A percentile compares a stretch with the other conserved stretches of the same genome.
These are phyloP conservation scores for Pyralis farinalis DNA, from an alignment of 2,888 invertebrate species.

Conservation along the genomic window DNA sequence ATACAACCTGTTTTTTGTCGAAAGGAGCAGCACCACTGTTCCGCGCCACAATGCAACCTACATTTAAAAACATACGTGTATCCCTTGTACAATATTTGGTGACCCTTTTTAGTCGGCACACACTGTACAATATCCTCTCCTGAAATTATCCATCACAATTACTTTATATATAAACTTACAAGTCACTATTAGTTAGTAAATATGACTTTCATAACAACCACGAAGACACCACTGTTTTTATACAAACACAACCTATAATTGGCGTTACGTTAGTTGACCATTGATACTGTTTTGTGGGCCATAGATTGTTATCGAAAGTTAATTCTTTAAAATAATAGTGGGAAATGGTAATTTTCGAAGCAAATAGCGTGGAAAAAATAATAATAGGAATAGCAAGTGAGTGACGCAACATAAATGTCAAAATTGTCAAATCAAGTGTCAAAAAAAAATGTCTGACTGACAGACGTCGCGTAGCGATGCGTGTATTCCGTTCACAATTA, in stretches of 20 bases:
- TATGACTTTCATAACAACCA: not conserved
- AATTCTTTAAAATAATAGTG: too few relatives aligned
- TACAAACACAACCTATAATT: not conserved
- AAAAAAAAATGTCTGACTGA: too few relatives aligned
- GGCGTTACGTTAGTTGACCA: not conserved
- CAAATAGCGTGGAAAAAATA: slow-evolving; percentile 37
- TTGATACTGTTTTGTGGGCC: not conserved
- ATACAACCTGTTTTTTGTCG: slow-evolving; percentile 74
- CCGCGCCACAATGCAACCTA: slow-evolving; percentile 67
- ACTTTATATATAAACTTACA: not conserved
- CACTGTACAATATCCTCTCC: slow-evolving; percentile 69
- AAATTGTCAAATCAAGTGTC: too few relatives aligned
- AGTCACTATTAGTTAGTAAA: not conserved
- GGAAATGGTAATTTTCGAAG: not conserved
- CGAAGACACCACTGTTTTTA: not conserved
- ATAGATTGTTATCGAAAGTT: too few relatives aligned
- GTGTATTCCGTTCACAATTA: not conserved
- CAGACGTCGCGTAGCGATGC: too few relatives aligned
- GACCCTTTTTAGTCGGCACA: slow-evolving; percentile 69
- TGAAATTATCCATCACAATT: slow-evolving; percentile 41
- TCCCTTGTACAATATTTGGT: slow-evolving; percentile 68
- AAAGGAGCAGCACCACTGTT: slow-evolving; percentile 71
- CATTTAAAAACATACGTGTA: slow-evolving; percentile 71
- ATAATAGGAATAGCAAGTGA: slow-evolving; percentile 32
- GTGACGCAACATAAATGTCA: slow-evolving; percentile 36